Evolutionary conservation across 64 coral and sea anemone species (phyloP), one percentile per base, ranked within the genome.

Genomic region (Montipora sp.): DNA sequence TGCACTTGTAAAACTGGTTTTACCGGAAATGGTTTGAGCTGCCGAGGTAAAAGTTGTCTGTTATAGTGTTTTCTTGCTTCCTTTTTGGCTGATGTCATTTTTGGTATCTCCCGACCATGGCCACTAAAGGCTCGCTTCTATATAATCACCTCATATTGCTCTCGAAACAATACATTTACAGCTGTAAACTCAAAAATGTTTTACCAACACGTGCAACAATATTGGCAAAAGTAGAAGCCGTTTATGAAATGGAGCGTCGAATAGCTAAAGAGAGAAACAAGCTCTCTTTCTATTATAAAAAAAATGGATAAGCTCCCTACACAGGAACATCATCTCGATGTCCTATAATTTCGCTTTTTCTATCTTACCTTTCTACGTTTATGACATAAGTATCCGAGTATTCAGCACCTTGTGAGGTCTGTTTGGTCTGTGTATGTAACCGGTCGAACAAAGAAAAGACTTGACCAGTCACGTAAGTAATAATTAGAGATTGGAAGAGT

Each of bases 141-240:
- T 47, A 71, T n/a, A 87, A 87, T 68, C 82, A 68, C 45, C 20
- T 85, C 66, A 63, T 68, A 16, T 48, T 73, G 15, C 20, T 73
- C 3, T 65, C 83, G 12, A 87, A 87, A 87, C 43, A 87, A 24
- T 72, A 87, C 9, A 55, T 55, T 5, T 85, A 73, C 8, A 73
- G 24, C 36, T 75, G 20, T 14, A 75, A 75, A 75, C 13, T 75
- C 36, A 75, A 7, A n/a, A 75, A 12, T 1, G 1, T 12, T 45
- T 27, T 47, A 75, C 73, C 73, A 15, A 0, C 69, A 73, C 20
- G 4, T 22, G 69, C 8, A 21, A 20, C 43, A 5, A 5, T 73
- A 22, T 21, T 73, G 16, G 12, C 4, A 20, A 73, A 73, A 21
- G 69, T 73, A 22, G 0, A 21, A 21, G 69, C 69, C 43, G 69